Evolutionary conservation across 2,113 vertebrate species (phyloP), one percentile per base, ranked within the genome.

Genomic region (Tetrao urogallus): DNA sequence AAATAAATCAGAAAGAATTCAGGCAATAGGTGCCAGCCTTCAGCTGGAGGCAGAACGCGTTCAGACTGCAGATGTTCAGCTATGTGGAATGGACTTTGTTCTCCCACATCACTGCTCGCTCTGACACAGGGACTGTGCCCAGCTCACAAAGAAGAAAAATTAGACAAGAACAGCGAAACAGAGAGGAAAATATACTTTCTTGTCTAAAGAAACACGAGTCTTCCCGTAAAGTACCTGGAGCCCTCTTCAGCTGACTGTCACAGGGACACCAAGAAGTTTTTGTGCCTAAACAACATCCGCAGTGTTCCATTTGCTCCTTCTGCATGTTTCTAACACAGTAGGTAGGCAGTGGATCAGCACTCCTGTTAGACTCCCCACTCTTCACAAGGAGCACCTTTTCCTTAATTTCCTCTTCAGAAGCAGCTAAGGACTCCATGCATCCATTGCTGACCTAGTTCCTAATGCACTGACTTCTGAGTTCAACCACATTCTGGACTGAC

Each of bases 41-140:
- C 52, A 38, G 10, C 24, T 42, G 4, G 7, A 4, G 25, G 14
- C 14, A 3, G 3, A 36, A 15, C 3, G 9, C 1, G 1, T 45
- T 6, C 32, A 24, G 36, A 22, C n/a, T 66, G 20, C 17, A 64
- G 60, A 67, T 1, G 0, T 3, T 65, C 11, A 36, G 32, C 32
- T 12, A 10, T 13, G 47, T 21, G 54, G 38, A 6, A 64, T 34
- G 4, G 5, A 50, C 10, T 18, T 42, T 12, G 13, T 34, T 11
- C 8, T 13, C 21, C 9, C 17, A 8, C 1, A 0, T 13, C 36
- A n/a, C 50, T 61, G 1, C 22, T 71, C 28, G 15, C 2, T 1
- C 1, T 7, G 25, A 16, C 22, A 43, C 22, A 16, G 8, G 16
- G 27, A 52, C 45, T 27, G 17, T 6, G 19, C 45, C 43, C 32